phyloP scores from a whole-genome alignment of 1,140 invertebrate species.

The Apis laboriosa region DNA sequence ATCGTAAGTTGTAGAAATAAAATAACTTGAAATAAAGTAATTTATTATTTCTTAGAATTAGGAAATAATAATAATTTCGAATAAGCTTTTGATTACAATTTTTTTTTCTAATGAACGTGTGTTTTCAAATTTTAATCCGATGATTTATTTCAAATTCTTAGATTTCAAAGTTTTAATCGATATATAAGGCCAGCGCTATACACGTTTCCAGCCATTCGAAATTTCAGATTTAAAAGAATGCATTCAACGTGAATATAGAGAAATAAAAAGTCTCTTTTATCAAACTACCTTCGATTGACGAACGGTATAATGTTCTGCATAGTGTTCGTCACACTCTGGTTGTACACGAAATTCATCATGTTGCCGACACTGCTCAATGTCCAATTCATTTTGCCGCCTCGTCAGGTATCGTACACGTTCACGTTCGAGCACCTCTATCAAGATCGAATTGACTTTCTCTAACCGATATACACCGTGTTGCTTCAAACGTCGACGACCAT shows the following conservation, averaged over 20 bases:
- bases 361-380: slow-evolving; percentile 33
- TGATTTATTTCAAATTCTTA: no score
- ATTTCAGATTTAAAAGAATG: not conserved
- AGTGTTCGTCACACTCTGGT: slow-evolving; percentile 61
- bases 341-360: slow-evolving; percentile 65
- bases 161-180: no score
- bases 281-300: slow-evolving; percentile 70
- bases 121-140: no score
- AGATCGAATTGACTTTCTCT: not conserved
- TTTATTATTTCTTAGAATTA: no score
- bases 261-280: not conserved
- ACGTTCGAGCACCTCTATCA: not conserved
- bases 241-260: not conserved
- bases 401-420: not conserved
- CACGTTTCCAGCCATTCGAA: not conserved
- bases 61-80: no score
- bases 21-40: no score
- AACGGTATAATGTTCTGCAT: slow-evolving; percentile 66
- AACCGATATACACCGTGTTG: not conserved
- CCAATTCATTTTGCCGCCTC: slow-evolving; percentile 50
- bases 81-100: no score
- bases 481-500: slow-evolving; percentile 4
- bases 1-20: no score
- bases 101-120: no score
- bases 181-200: not conserved